Evolutionary conservation across 2,888 invertebrate genomes (phyloP), one percentile per base, ranked within the genome.

Genomic region (Tolmerus cingulatus): DNA sequence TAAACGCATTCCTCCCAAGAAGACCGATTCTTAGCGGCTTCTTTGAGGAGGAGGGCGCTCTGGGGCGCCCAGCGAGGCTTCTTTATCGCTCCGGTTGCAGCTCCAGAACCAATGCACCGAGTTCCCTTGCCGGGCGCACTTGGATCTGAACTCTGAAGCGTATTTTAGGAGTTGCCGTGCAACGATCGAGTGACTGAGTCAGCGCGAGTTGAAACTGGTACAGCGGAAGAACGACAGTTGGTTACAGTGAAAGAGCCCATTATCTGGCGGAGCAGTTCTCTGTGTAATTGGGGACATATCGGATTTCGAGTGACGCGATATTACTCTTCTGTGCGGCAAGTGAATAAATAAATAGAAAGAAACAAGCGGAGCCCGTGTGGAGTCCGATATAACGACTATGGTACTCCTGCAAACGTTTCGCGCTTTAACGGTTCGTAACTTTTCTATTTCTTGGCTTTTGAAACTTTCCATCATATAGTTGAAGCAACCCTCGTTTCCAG

Each of bases 71-170:
- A 19, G 30, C 40, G 57, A 66, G 27, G 51, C n/a, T 19, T 82
- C 37, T 37, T 82, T 82, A 82, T 82, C 82, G 23, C 19, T 14
- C 7, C n/a, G 19, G 12, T 16, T 40, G 37, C 79, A 82, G 19
- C 37, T 57, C 34, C 40, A 66, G n/a, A 82, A 34, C 55, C 57
- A 82, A 34, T 57, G 34, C 37, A 82, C 7, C 12, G 23, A n/a
- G 30, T n/a, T 19, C 34, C 37, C 57, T 82, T 37, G 82, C 66
- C 37, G 66, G 57, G 37, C 55, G 82, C 66, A 82, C 82, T 82
- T 57, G 82, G 12, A 82, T 23, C 27, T 19, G n/a, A 9, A 19
- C 66, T 23, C 27, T 19, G n/a, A 9, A 19, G 19, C 19, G 23
- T 23, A n/a, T 9, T 14, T 16, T n/a, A n/a, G 9, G 9, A 55